These are phyloP conservation scores for Molossus alvarezi DNA, from an alignment of 2,797 vertebrate genomes.

Conservation along the genomic window DNA sequence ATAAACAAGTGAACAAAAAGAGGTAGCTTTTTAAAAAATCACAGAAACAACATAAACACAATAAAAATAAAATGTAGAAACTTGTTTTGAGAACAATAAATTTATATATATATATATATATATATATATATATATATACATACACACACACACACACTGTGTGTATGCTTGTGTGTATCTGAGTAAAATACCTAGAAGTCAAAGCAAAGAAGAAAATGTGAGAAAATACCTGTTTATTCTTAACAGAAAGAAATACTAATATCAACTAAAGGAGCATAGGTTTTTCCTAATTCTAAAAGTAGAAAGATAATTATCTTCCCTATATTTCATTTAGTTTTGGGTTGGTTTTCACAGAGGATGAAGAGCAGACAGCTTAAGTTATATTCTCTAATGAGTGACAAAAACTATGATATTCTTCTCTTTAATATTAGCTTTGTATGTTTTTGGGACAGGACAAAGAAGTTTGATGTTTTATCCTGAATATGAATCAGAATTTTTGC, in stretches of 20 bases:
- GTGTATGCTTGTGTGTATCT: background rate
- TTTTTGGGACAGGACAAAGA: background rate
- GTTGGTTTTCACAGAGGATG: background rate
- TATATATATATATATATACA: too few relatives aligned
- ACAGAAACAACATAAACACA: background rate
- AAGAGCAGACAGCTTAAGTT: background rate
- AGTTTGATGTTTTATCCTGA: background rate
- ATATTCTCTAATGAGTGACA: slow-evolving; percentile 28
- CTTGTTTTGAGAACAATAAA: background rate
- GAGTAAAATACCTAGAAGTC: background rate
- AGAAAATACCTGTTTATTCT: background rate
- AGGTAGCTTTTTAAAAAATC: background rate
- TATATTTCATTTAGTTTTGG: background rate
- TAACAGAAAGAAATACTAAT: slow-evolving; percentile 11
- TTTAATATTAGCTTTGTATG: slow-evolving; percentile 25
- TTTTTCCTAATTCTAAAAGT: slow-evolving; percentile 22
- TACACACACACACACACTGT: background rate
- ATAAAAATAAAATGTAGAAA: slow-evolving; percentile 5
- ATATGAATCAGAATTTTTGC: background rate
- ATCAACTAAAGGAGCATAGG: background rate
- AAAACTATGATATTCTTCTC: slow-evolving; percentile 22
- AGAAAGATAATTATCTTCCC: background rate
- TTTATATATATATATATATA: too few relatives aligned
- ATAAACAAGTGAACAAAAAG: background rate
- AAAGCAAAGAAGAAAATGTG: slow-evolving; percentile 27